Evolutionary conservation across 2,113 vertebrate species (phyloP).

Genomic region (Pluvianellus socialis): DNA sequence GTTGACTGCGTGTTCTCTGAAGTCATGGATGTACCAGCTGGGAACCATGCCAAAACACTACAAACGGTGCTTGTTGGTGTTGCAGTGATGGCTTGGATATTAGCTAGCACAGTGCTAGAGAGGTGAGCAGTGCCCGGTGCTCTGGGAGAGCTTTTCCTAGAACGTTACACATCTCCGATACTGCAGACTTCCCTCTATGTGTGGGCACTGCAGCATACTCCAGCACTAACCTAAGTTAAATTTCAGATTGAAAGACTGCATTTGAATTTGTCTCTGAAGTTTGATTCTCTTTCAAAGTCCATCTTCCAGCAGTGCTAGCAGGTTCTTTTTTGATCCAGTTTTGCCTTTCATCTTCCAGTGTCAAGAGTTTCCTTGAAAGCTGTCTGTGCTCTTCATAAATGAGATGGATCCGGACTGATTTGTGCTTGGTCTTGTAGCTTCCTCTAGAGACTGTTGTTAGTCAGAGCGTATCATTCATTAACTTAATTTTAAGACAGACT

Average conservation of each 20-base stretch:
- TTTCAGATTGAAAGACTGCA: not conserved
- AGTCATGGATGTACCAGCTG: not conserved
- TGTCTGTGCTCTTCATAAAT: not conserved
- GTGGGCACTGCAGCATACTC: not conserved
- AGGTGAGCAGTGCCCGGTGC: not conserved
- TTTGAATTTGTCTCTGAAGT: not conserved
- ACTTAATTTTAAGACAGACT: not conserved
- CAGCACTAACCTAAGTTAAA: not conserved
- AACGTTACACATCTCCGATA: rapidly evolving
- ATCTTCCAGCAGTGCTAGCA: not conserved
- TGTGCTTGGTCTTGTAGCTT: not conserved
- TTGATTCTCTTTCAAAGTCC: not conserved
- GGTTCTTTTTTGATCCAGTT: not conserved
- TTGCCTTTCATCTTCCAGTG: not conserved
- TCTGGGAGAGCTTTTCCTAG: not conserved
- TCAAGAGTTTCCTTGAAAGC: not conserved
- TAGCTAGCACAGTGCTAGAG: not conserved
- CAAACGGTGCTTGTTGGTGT: rapidly evolving
- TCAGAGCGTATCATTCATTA: not conserved
- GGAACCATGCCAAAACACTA: not conserved
- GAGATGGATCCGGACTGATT: not conserved
- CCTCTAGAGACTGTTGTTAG: not conserved
- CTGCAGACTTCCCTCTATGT: not conserved
- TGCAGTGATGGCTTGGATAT: not conserved
- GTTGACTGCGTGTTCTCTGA: rapidly evolving